Evolutionary conservation across 2,113 vertebrate genomes (phyloP), one percentile per base, ranked within the genome.

Genomic region (Athene noctua): DNA sequence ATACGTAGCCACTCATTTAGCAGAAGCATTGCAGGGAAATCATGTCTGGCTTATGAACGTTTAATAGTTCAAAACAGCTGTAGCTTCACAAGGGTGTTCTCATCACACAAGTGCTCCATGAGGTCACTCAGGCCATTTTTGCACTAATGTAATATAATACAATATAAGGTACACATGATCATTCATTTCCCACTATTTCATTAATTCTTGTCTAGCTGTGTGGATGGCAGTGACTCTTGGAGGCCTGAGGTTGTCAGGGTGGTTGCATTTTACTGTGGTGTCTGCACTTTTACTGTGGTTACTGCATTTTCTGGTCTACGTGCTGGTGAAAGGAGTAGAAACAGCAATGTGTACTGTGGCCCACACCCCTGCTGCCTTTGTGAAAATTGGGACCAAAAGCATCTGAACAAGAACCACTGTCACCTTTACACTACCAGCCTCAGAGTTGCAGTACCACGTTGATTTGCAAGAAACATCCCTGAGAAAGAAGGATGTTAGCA

Each of bases 1-100:
- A 55, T 91, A 92, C 26, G 1, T 73, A 94, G 90, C 78, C 80
- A 66, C 84, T 94, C 92, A 90, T 95, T 92, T 80, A 87, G 93
- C 93, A 86, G 94, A 75, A 55, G 54, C 86, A 67, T 49, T n/a
- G 90, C 81, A 73, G 72, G 65, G 78, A 94, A 97, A 95, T 83
- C 71, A 25, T 89, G 91, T 89, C 95, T 96, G 90, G 87, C 83
- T 97, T 95, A 95, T 68, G 89, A 92, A 90, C 75, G 3, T 71
- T 93, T 92, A 97, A 91, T 95, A 83, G 95, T 92, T 95, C 46
- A 58, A 93, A 97, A 84, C 93, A 95, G 92, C 90, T 97, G 94
- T 89, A 94, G 85, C 88, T 93, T 94, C 93, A 94, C 86, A 46
- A 96, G 93, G 70, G 42, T 85, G 66, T 81, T 95, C 94, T 95